phyloP scores from a whole-genome alignment of 2,888 invertebrate species.

The Alcis repandata region DNA sequence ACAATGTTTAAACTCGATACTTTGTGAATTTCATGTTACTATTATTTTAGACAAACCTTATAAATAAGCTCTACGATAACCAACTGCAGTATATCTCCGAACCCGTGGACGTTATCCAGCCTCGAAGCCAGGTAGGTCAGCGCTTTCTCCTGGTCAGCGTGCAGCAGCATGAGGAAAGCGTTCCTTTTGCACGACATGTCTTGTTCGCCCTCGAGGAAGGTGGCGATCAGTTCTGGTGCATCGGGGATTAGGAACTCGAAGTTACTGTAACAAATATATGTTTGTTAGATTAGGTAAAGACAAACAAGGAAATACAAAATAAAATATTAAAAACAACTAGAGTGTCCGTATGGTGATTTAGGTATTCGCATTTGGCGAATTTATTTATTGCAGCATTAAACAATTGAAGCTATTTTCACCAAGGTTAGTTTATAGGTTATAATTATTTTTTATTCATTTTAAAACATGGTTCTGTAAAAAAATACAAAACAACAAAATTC shows the following conservation, averaged over 20 bases:
- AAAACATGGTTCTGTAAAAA: too few relatives aligned
- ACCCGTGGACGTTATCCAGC: conserved; percentile 96
- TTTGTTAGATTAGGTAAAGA: not conserved
- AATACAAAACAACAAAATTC: too few relatives aligned
- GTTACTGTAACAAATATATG: conserved; percentile 87
- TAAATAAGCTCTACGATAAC: conserved; percentile 99
- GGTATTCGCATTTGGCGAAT: too few relatives aligned
- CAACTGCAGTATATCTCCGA: conserved; percentile 98
- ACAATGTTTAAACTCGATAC: too few relatives aligned
- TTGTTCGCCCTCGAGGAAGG: conserved; percentile 97
- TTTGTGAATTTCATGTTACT: too few relatives aligned
- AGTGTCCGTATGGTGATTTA: too few relatives aligned
- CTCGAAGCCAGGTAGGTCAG: conserved; percentile 96
- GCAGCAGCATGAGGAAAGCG: conserved; percentile 99
- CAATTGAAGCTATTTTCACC: too few relatives aligned
- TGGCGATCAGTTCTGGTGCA: conserved; percentile 98
- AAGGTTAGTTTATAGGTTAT: too few relatives aligned
- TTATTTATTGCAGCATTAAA: too few relatives aligned
- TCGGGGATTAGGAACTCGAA: conserved; percentile 99
- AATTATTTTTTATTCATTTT: too few relatives aligned
- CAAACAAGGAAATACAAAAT: not conserved
- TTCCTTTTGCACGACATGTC: conserved; percentile 99
- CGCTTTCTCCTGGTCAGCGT: conserved; percentile 98
- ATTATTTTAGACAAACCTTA: conserved; percentile 88
- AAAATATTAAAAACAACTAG: not conserved